These are phyloP conservation scores for Girardia tigrina DNA, from an alignment of 2,888 invertebrate species.

Conservation along the genomic window DNA sequence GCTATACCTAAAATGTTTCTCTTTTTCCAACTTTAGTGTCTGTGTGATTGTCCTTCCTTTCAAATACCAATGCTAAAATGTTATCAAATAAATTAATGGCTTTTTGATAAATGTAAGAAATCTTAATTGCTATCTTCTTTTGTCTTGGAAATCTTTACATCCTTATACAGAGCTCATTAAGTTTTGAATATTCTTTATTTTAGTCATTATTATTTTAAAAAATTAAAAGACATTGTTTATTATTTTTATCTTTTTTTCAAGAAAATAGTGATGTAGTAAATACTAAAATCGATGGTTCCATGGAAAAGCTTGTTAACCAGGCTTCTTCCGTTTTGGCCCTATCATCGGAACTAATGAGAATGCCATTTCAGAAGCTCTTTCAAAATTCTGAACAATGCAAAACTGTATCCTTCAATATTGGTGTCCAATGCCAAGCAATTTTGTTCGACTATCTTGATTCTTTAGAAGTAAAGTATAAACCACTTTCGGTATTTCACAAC, in stretches of 20 bases:
- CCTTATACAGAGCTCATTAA: no score
- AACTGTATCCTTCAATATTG: not conserved
- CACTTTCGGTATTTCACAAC: no score
- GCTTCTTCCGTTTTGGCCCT: not conserved
- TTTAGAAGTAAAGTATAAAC: no score
- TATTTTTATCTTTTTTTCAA: no score
- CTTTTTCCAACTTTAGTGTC: no score
- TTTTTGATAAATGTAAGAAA: not conserved
- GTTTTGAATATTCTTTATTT: no score
- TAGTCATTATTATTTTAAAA: no score
- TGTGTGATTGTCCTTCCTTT: no score
- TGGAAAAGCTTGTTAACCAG: not conserved
- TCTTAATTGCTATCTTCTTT: not conserved
- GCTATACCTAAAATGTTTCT: no score
- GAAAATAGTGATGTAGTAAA: not conserved
- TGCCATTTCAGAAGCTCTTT: slow-evolving; percentile 12
- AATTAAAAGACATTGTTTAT: no score
- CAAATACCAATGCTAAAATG: no score
- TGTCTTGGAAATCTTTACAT: no score
- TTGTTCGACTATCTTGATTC: not conserved
- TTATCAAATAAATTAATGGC: not conserved
- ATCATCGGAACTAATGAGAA: slow-evolving; percentile 12
- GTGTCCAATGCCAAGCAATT: not conserved
- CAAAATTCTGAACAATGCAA: not conserved
- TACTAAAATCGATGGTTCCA: not conserved